Evolutionary conservation across 1,140 invertebrate genomes (phyloP), one percentile per base, ranked within the genome.

Genomic region (Drosophila arawakana): DNA sequence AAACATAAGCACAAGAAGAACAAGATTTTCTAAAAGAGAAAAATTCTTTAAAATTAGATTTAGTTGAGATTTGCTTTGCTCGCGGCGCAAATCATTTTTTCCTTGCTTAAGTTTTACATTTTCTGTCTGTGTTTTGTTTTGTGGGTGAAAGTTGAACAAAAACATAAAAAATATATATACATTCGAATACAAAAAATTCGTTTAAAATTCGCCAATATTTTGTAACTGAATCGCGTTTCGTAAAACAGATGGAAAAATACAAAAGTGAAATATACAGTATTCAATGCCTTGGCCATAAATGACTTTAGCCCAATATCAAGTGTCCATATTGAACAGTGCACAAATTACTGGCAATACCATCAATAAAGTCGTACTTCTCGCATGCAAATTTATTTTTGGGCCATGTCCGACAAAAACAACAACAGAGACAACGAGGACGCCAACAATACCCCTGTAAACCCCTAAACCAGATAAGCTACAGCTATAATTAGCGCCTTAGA

Each of bases 201-300:
- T 68, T 41, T 71, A 59, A 69, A 80, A 81, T 68, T 65, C 61
- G 44, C 35, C 30, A 41, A 11, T 37, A 60, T 83, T 86, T 83
- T 63, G 84, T 72, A 86, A 78, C 46, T 80, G 44, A 11, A 41
- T 15, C 84, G 77, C 80, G 84, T 88, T 44, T 21, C 54, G 50
- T 57, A 63, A 65, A 58, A 47, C 30, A 70, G 55, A 49, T 35
- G 34, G 10, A 18, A 35, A 13, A 58, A 58, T 57, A 46, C 37
- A 25, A 61, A 82, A 65, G 15, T 50, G 37, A 11, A 11, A 60
- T 30, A 63, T 63, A 62, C 37, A 41, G 52, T 55, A 75, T 89
- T 88, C 84, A 83, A 89, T 88, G 83, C 84, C 83, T 89, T 57
- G 80, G 73, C 82, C 82, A 86, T 86, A 88, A 82, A 78, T 55